Conservation (phyloP, 2,888 invertebrate genomes). For the Lacanobia oleracea region DNA sequence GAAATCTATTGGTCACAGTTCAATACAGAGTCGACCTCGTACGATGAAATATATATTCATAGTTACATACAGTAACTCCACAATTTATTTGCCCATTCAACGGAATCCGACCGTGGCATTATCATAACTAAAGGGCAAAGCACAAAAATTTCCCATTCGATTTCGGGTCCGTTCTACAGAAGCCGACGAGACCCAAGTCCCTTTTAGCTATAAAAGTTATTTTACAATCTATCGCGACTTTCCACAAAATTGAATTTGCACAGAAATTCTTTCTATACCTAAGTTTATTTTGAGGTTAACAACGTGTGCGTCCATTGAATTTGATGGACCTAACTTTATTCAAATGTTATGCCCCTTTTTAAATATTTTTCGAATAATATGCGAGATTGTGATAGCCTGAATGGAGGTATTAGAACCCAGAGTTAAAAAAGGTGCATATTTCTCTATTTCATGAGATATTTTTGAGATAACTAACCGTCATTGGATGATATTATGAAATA, state of each 20-base stretch:
- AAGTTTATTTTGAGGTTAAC: constrained; percentile 52
- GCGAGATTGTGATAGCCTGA: not conserved
- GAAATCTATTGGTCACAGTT: constrained; percentile 51
- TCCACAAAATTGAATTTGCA: constrained; percentile 61
- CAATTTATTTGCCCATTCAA: constrained; percentile 73
- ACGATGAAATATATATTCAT: constrained; percentile 73
- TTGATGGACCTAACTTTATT: constrained; percentile 35
- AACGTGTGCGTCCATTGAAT: constrained; percentile 43
- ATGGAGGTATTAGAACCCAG: not conserved
- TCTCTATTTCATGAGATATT: not conserved
- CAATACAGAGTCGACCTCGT: constrained; percentile 47
- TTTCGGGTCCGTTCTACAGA: constrained; percentile 57
- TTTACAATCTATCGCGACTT: constrained; percentile 60
- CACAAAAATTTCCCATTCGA: constrained; percentile 68
- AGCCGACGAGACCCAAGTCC: constrained; percentile 51
- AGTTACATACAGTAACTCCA: constrained; percentile 68
- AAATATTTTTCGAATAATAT: constrained; percentile 11
- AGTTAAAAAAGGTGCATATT: not conserved
- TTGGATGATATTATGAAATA: not conserved
- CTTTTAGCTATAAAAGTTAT: constrained; percentile 56
- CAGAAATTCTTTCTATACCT: constrained; percentile 40
- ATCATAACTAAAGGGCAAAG: constrained; percentile 77
- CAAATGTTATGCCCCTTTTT: constrained; percentile 27
- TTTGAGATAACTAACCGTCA: not conserved
- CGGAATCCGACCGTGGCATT: constrained; percentile 72